A percentile compares a stretch with the other conserved stretches of the same genome.
These are phyloP conservation scores for Eulimnadia texana DNA, from an alignment of 1,140 invertebrate genomes.

Conservation along the genomic window DNA sequence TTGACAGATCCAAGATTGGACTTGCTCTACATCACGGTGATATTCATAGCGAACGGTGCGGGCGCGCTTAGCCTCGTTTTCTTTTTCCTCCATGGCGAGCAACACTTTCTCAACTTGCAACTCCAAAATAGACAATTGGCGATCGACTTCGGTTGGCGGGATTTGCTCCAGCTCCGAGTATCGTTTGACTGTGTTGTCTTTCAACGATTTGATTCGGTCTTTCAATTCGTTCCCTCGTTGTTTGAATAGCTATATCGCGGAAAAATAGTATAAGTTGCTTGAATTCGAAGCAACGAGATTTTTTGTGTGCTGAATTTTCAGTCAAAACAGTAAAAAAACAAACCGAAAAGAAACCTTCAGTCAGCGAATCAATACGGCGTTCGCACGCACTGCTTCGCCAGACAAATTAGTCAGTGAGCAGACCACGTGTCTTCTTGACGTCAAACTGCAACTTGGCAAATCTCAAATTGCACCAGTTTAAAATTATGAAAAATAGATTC, in stretches of 20 bases:
- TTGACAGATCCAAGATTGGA: constrained; percentile 64
- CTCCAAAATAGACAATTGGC: constrained; percentile 29
- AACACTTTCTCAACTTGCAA: constrained; percentile 58
- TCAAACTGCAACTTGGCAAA: no score
- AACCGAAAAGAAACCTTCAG: background rate
- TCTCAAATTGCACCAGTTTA: no score
- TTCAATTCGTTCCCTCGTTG: background rate
- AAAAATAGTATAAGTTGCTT: background rate
- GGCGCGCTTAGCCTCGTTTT: constrained; percentile 68
- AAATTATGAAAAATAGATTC: no score
- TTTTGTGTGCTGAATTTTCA: no score
- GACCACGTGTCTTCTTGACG: background rate
- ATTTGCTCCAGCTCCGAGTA: constrained; percentile 3
- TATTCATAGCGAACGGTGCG: constrained; percentile 65
- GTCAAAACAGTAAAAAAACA: background rate
- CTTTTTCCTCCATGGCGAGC: constrained; percentile 68
- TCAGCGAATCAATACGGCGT: background rate
- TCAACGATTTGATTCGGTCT: background rate
- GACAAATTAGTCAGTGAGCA: background rate
- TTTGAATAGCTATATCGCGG: background rate
- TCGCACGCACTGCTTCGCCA: background rate
- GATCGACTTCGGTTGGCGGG: constrained; percentile 2
- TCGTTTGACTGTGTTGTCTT: background rate
- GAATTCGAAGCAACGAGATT: no score
- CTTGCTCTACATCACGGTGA: constrained; percentile 54